phyloP scores from a whole-genome alignment of 2,888 invertebrate genomes.

The Cheilosia impressa region DNA sequence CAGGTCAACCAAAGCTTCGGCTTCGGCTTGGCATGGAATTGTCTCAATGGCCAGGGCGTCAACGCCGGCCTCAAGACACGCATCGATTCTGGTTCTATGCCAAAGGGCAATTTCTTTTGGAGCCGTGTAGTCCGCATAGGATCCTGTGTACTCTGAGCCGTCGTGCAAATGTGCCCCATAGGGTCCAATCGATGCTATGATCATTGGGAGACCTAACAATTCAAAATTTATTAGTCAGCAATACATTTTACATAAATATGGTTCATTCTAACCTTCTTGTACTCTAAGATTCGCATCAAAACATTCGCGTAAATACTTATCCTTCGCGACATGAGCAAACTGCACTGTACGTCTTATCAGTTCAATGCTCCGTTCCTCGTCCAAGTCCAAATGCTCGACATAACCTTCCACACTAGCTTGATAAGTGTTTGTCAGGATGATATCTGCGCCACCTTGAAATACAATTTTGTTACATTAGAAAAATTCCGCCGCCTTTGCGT shows the following conservation, averaged over 20 bases:
- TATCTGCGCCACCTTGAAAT: conserved; percentile 91
- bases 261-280: conserved; percentile 57
- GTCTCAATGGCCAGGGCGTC: conserved; percentile 96
- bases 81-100: conserved; percentile 92
- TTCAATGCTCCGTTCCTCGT: conserved; percentile 87
- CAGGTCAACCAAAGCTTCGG: conserved; percentile 91
- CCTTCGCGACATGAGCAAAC: conserved; percentile 89
- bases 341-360: conserved; percentile 90
- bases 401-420: conserved; percentile 93
- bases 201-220: conserved; percentile 84
- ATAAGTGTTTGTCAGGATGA: conserved; percentile 95
- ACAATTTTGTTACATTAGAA: conserved; percentile 59
- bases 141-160: conserved; percentile 96
- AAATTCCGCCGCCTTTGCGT: too few relatives aligned
- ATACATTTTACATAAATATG: conserved; percentile 54
- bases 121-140: conserved; percentile 88
- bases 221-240: background rate
- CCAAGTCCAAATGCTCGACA: conserved; percentile 88
- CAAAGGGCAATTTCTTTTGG: conserved; percentile 90
- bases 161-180: conserved; percentile 96
- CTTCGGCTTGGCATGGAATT: conserved; percentile 94
- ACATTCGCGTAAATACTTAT: conserved; percentile 86
- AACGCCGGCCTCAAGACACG: conserved; percentile 91
- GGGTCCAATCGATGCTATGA: conserved; percentile 96
- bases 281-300: conserved; percentile 80